These are phyloP conservation scores for Leptinotarsa texana DNA, from an alignment of 1,140 invertebrate genomes.

Conservation along the genomic window DNA sequence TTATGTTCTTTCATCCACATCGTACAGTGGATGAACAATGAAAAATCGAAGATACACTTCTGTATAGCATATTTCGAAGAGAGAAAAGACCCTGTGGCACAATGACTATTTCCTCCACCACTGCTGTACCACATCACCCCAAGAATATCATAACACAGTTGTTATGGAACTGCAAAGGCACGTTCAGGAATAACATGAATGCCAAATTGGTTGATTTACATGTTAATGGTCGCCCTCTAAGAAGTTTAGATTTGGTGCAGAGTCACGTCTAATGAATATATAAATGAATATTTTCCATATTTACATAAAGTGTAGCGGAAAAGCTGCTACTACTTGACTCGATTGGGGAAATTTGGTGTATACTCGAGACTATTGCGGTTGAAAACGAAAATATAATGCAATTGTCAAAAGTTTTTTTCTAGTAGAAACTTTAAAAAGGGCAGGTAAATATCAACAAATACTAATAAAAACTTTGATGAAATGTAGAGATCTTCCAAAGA, in stretches of 20 bases:
- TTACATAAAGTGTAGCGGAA: slow-evolving; percentile 11
- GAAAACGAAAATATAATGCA: not conserved
- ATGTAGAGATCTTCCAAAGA: no score
- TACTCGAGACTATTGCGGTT: not conserved
- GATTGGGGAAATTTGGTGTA: slow-evolving; percentile 2
- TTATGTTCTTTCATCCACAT: no score
- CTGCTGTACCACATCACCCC: slow-evolving; percentile 8
- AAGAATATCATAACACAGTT: slow-evolving; percentile 15
- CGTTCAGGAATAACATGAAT: slow-evolving; percentile 38
- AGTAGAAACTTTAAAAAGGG: no score
- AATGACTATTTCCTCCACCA: not conserved
- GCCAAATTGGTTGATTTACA: slow-evolving; percentile 33
- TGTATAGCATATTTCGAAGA: no score
- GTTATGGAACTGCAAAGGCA: slow-evolving; percentile 33
- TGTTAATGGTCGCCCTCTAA: slow-evolving; percentile 24
- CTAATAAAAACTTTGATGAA: no score
- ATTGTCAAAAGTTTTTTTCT: no score
- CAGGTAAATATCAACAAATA: no score
- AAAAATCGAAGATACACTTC: no score
- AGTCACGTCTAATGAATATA: slow-evolving; percentile 30
- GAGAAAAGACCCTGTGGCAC: no score
- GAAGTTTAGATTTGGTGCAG: slow-evolving; percentile 23
- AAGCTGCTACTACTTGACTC: slow-evolving; percentile 10
- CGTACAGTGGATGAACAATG: no score
- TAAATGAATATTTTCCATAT: slow-evolving; percentile 23